These are phyloP conservation scores for Sisyra nigra DNA, from an alignment of 2,888 invertebrate species.

Conservation along the genomic window DNA sequence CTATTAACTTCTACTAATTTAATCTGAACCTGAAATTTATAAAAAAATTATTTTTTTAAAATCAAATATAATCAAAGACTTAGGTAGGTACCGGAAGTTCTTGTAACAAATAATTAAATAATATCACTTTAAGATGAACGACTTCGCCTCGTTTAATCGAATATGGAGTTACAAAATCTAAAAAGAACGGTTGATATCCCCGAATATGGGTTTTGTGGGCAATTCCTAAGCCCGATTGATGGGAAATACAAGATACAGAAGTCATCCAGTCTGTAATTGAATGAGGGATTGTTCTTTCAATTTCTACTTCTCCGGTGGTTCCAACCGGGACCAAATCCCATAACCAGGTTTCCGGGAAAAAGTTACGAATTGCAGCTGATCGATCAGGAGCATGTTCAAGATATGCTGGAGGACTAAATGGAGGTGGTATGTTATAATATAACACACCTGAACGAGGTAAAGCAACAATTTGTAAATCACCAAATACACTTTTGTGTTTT, in stretches of 20 bases:
- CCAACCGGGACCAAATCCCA: conserved; percentile 39
- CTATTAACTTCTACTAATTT: conserved; percentile 3
- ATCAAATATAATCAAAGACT: neutral
- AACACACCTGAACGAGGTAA: no score
- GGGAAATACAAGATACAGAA: conserved; percentile 36
- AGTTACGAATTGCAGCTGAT: conserved; percentile 24
- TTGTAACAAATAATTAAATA: conserved; percentile 57
- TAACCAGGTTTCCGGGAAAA: conserved; percentile 47
- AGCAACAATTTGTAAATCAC: no score
- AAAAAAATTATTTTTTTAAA: neutral
- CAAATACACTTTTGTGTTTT: no score
- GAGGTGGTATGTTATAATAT: no score
- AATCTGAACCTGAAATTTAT: neutral
- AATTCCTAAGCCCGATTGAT: conserved; percentile 30
- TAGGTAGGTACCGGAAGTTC: conserved; percentile 44
- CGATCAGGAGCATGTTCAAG: conserved; percentile 19
- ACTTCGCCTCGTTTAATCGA: conserved; percentile 49
- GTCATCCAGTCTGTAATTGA: conserved; percentile 46
- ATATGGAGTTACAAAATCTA: conserved; percentile 50
- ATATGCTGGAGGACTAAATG: conserved; percentile 17
- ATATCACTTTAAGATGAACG: conserved; percentile 43
- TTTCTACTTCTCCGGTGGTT: conserved; percentile 25
- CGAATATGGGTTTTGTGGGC: conserved; percentile 23
- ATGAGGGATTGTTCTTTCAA: conserved; percentile 33
- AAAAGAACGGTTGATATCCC: conserved; percentile 58